Evolutionary conservation across 2,797 vertebrate species (phyloP).

Genomic region (Distichodus sexfasciatus): DNA sequence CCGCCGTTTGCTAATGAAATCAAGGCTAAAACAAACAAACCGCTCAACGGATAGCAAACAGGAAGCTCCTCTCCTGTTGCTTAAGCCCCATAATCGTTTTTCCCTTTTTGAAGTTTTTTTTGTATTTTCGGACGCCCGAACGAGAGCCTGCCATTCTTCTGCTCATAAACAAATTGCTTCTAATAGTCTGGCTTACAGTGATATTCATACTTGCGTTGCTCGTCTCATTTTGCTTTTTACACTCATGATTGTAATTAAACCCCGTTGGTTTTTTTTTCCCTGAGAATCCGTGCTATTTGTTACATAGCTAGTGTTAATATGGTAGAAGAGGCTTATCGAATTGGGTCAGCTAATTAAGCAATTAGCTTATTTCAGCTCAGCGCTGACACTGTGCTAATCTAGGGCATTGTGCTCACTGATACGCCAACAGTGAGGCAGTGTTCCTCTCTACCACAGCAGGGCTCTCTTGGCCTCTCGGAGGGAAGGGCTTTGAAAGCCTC

Average conservation of each 20-base stretch:
- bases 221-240: slow-evolving; percentile 67
- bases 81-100: background rate
- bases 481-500: slow-evolving; percentile 68
- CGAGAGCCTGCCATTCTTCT: slow-evolving; percentile 27
- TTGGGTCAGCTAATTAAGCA: slow-evolving; percentile 84
- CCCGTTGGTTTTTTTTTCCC: slow-evolving; percentile 51
- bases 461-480: slow-evolving; percentile 47
- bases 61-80: slow-evolving; percentile 2
- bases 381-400: slow-evolving; percentile 78
- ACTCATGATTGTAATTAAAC: slow-evolving; percentile 78
- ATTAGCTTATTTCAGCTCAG: slow-evolving; percentile 79
- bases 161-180: slow-evolving; percentile 19
- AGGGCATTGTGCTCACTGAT: slow-evolving; percentile 72
- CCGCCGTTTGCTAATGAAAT: slow-evolving; percentile 26
- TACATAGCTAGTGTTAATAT: slow-evolving; percentile 76
- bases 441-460: slow-evolving; percentile 51
- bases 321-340: slow-evolving; percentile 80
- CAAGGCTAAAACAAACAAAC: slow-evolving; percentile 26
- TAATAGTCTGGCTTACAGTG: slow-evolving; percentile 38
- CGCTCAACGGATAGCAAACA: background rate
- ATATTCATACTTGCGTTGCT: slow-evolving; percentile 55
- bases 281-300: slow-evolving; percentile 71
- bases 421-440: slow-evolving; percentile 64
- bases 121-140: background rate
- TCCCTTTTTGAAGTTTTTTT: slow-evolving; percentile 3